Conservation (phyloP, 1,140 invertebrate genomes). For the Chironomus tepperi region DNA sequence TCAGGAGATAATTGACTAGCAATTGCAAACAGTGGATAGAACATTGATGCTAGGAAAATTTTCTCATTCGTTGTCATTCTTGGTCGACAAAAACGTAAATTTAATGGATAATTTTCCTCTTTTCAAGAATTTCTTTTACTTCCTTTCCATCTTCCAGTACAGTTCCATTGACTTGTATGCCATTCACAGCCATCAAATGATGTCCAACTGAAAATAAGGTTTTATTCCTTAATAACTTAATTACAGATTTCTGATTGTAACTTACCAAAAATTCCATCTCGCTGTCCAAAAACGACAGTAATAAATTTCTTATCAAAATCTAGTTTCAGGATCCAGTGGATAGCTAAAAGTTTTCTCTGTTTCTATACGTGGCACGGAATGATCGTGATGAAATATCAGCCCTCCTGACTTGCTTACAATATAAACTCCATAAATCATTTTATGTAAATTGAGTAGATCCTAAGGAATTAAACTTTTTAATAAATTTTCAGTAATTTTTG, state of each 20-base stretch:
- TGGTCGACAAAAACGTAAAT: slow-evolving; percentile 76
- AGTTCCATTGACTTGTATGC: slow-evolving; percentile 62
- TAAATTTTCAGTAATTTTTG: too few species aligned
- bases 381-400: slow-evolving; percentile 91
- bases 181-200: slow-evolving; percentile 79
- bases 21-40: slow-evolving; percentile 91
- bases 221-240: slow-evolving; percentile 20
- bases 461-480: too few species aligned
- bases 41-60: slow-evolving; percentile 90
- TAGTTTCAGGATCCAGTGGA: slow-evolving; percentile 82
- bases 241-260: not conserved
- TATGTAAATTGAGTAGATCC: too few species aligned
- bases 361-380: slow-evolving; percentile 80
- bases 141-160: slow-evolving; percentile 79
- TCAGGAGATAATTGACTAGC: slow-evolving; percentile 96
- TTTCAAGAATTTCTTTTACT: slow-evolving; percentile 64
- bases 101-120: slow-evolving; percentile 69
- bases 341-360: slow-evolving; percentile 85
- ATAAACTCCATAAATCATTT: slow-evolving; percentile 79
- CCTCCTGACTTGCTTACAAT: slow-evolving; percentile 95
- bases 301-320: slow-evolving; percentile 85
- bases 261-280: slow-evolving; percentile 86
- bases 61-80: slow-evolving; percentile 95
- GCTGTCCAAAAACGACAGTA: slow-evolving; percentile 88
- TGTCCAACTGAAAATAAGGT: slow-evolving; percentile 76